These are phyloP conservation scores for Acanthopagrus latus DNA, from an alignment of 2,797 vertebrate genomes.

Conservation along the genomic window DNA sequence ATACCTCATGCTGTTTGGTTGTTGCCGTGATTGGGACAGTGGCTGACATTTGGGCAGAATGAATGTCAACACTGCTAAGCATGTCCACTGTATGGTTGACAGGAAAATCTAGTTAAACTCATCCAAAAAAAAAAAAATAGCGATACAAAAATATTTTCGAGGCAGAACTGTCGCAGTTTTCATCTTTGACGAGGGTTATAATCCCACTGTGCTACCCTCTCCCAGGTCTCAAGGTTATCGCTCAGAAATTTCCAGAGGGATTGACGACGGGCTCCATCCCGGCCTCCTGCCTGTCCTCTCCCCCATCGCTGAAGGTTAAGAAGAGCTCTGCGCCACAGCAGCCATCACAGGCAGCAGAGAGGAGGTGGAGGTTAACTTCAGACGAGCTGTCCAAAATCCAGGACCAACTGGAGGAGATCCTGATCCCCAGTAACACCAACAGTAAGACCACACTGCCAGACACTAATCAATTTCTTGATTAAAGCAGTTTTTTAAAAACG, in stretches of 20 bases:
- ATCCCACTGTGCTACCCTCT: background rate
- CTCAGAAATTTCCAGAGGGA: conserved; percentile 93
- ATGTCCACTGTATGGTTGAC: too few relatives aligned
- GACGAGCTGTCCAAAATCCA: conserved; percentile 91
- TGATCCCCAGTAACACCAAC: conserved; percentile 81
- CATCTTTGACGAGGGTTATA: background rate
- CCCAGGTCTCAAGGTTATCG: conserved; percentile 92
- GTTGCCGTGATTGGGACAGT: background rate
- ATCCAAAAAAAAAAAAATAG: too few relatives aligned
- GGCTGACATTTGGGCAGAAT: background rate
- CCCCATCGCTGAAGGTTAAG: conserved; percentile 60
- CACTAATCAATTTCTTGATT: background rate
- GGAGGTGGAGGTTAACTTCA: conserved; percentile 89
- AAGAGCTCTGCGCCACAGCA: conserved; percentile 64
- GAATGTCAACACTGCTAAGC: too few relatives aligned
- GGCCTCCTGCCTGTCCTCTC: conserved; percentile 78
- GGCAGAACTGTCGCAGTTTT: background rate
- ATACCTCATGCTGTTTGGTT: background rate
- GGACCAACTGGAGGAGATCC: conserved; percentile 87
- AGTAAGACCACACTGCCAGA: conserved; percentile 81
- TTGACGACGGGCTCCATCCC: conserved; percentile 90
- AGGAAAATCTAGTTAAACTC: background rate
- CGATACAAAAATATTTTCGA: background rate
- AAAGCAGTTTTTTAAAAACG: too few relatives aligned
- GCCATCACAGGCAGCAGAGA: conserved; percentile 72